phyloP scores from a whole-genome alignment of 2,113 vertebrate species.

The Aptenodytes forsteri region DNA sequence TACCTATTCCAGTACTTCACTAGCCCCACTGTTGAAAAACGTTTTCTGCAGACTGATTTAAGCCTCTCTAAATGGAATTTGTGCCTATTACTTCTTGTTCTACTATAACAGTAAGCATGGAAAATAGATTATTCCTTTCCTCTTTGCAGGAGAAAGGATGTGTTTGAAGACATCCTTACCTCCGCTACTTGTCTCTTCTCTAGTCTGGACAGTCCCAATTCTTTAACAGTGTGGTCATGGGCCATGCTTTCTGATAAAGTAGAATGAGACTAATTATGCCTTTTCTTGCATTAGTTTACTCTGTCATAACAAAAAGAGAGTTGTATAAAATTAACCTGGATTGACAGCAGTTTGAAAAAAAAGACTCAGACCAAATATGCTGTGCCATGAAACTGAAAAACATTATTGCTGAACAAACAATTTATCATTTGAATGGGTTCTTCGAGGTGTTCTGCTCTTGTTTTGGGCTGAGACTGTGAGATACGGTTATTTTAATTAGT shows the following conservation, averaged over 20 bases:
- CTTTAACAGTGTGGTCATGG: not conserved
- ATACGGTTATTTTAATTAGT: not conserved
- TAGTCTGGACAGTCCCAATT: not conserved
- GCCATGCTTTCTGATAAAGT: not conserved
- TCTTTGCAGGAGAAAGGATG: slow-evolving; percentile 10
- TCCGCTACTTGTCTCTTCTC: not conserved
- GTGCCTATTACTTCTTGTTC: not conserved
- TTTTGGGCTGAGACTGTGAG: not conserved
- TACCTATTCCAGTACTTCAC: not conserved
- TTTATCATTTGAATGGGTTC: not conserved
- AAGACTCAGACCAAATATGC: not conserved
- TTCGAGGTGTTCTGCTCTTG: not conserved
- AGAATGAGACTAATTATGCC: not conserved
- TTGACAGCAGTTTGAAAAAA: not conserved
- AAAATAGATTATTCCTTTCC: not conserved
- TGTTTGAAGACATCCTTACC: slow-evolving; percentile 22
- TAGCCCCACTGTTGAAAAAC: not conserved
- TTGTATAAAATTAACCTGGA: not conserved
- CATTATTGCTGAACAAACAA: not conserved
- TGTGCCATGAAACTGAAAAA: not conserved
- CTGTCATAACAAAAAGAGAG: not conserved
- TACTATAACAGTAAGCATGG: not conserved
- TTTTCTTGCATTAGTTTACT: not conserved
- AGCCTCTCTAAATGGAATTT: not conserved
- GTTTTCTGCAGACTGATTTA: not conserved